These are phyloP conservation scores for Albula goreensis DNA, from an alignment of 2,113 vertebrate species.

Conservation along the genomic window DNA sequence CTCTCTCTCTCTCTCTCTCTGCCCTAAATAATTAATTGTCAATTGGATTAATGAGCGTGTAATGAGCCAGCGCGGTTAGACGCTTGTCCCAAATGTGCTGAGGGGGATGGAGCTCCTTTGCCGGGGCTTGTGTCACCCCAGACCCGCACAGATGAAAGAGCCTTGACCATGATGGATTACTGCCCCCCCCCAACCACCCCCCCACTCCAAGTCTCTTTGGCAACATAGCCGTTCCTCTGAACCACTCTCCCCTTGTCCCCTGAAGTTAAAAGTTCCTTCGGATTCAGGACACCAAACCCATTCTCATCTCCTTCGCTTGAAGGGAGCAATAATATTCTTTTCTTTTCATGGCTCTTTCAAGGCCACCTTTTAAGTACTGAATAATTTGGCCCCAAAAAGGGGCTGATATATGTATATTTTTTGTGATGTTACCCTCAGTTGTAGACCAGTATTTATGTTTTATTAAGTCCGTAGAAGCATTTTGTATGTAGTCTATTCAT, in stretches of 20 bases:
- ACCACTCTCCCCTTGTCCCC: not conserved
- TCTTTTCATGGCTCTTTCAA: not conserved
- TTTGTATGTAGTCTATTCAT: not conserved
- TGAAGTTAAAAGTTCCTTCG: too few relatives aligned
- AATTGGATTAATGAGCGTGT: slow-evolving; percentile 29
- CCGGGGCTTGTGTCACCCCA: not conserved
- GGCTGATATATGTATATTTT: too few relatives aligned
- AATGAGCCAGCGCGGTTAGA: slow-evolving; percentile 30
- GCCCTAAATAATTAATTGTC: slow-evolving; percentile 35
- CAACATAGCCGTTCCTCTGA: not conserved
- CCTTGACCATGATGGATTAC: slow-evolving; percentile 22
- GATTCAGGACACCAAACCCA: not conserved
- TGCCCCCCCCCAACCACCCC: not conserved
- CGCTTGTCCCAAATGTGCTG: slow-evolving; percentile 10
- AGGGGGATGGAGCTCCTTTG: not conserved
- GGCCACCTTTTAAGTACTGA: too few relatives aligned
- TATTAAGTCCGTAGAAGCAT: not conserved
- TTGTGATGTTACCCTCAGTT: too few relatives aligned
- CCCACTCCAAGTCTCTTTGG: not conserved
- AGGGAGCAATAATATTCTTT: not conserved
- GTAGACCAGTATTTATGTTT: too few relatives aligned
- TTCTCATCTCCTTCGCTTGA: not conserved
- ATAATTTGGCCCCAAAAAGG: too few relatives aligned
- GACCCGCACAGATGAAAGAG: slow-evolving; percentile 8
- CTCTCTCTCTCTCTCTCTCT: not conserved